phyloP scores from a whole-genome alignment of 2,888 invertebrate genomes.

The Chrysomela aeneicollis region DNA sequence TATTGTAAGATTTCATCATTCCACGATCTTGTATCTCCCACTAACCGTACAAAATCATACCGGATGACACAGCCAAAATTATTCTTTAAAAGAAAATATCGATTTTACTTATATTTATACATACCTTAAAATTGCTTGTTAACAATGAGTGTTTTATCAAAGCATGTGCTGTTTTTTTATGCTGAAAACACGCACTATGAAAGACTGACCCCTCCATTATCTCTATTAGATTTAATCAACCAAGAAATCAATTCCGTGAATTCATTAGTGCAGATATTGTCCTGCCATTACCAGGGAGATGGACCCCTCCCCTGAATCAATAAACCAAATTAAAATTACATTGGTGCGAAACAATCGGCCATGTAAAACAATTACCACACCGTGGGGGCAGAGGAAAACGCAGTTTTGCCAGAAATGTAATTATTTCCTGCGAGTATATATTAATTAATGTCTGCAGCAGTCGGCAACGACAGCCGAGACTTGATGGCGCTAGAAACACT shows the following conservation, averaged over 20 bases:
- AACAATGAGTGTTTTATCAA: no score
- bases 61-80: no score
- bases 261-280: conserved; percentile 20
- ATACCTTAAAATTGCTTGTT: no score
- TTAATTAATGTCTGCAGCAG: conserved; percentile 63
- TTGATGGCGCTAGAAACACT: conserved; percentile 39
- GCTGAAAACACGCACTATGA: no score
- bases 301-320: conserved; percentile 36
- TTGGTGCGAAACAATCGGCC: conserved; percentile 54
- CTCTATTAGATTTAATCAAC: conserved; percentile 3
- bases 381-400: conserved; percentile 37
- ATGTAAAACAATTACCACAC: conserved; percentile 56
- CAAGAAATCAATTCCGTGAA: conserved; percentile 19
- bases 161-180: no score
- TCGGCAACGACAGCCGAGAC: conserved; percentile 50
- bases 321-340: conserved; percentile 56
- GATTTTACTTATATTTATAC: no score
- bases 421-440: conserved; percentile 61
- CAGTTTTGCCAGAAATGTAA: conserved; percentile 51
- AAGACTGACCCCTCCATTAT: background rate
- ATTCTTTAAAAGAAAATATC: no score
- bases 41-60: no score
- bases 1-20: no score
- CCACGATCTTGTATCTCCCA: no score
- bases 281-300: conserved; percentile 37